Conservation (phyloP, 1,140 invertebrate species). For the Anthonomus grandis region DNA sequence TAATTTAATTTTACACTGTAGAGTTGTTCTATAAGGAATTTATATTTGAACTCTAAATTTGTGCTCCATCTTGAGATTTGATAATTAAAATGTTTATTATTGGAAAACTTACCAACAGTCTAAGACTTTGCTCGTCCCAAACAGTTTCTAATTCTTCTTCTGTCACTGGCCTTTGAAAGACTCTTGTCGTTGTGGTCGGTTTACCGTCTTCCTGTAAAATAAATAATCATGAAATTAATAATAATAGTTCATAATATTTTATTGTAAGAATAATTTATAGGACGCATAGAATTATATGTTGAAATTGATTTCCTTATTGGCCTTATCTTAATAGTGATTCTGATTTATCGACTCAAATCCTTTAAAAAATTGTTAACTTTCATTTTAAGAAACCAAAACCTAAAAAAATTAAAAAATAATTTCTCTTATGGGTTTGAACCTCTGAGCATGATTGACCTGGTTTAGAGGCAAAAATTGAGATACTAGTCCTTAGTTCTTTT, state of each 20-base stretch:
- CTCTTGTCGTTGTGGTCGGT: slow-evolving; percentile 37
- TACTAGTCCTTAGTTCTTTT: slow-evolving; percentile 44
- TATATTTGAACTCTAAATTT: too few species aligned
- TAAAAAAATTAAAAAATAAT: too few species aligned
- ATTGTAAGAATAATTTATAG: not conserved
- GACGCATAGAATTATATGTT: not conserved
- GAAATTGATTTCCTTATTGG: not conserved
- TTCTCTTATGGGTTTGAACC: too few species aligned
- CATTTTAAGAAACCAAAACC: too few species aligned
- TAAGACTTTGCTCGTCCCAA: slow-evolving; percentile 69
- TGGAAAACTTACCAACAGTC: slow-evolving; percentile 66
- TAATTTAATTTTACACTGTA: too few species aligned
- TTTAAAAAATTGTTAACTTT: too few species aligned
- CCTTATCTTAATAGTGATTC: not conserved
- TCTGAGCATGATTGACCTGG: slow-evolving; percentile 70
- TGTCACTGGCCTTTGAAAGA: slow-evolving; percentile 44
- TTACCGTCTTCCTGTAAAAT: slow-evolving; percentile 42
- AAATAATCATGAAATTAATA: not conserved
- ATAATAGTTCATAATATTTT: not conserved
- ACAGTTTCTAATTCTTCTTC: slow-evolving; percentile 63
- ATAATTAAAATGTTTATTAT: slow-evolving; percentile 9
- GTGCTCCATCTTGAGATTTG: too few species aligned
- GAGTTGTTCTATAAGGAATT: too few species aligned
- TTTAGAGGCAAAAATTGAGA: slow-evolving; percentile 60
- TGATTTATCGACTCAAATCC: too few species aligned